Percentiles rank a stretch among this genome's conserved stretches.
phyloP scores from a whole-genome alignment of 2,888 invertebrate genomes.

The Doris montereyensis region DNA sequence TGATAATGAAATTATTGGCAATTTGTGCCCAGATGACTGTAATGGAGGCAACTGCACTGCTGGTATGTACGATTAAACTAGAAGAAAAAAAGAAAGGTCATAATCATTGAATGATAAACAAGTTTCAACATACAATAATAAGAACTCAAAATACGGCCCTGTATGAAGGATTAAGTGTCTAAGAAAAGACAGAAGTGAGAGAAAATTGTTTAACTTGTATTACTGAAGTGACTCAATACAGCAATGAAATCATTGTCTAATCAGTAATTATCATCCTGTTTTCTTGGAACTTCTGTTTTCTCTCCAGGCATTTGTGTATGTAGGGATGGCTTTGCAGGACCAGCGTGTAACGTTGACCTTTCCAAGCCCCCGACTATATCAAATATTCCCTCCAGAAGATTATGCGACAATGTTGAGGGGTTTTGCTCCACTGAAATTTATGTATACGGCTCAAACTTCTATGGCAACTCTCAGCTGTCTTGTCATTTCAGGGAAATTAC shows the following conservation, averaged over 20 bases:
- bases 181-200: too few species aligned
- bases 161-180: too few species aligned
- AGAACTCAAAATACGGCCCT: too few species aligned
- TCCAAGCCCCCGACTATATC: slow-evolving; percentile 43
- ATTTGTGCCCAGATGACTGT: slow-evolving; percentile 53
- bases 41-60: slow-evolving; percentile 49
- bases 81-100: too few species aligned
- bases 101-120: too few species aligned
- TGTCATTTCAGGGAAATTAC: slow-evolving; percentile 41
- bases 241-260: too few species aligned
- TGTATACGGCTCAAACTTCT: slow-evolving; percentile 44
- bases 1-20: slow-evolving; percentile 40
- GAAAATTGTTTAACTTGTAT: too few species aligned
- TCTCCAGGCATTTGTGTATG: slow-evolving; percentile 51
- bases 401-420: slow-evolving; percentile 28
- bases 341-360: slow-evolving; percentile 51
- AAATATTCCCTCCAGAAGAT: slow-evolving; percentile 4
- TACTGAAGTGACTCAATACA: too few species aligned
- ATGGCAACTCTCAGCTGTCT: slow-evolving; percentile 32
- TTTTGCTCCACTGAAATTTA: slow-evolving; percentile 34
- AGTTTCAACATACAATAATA: too few species aligned
- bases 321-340: slow-evolving; percentile 48
- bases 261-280: too few species aligned
- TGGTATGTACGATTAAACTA: too few species aligned
- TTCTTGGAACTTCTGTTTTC: too few species aligned